Conservation (phyloP, 2,888 invertebrate species). For the Apantesis nais region DNA sequence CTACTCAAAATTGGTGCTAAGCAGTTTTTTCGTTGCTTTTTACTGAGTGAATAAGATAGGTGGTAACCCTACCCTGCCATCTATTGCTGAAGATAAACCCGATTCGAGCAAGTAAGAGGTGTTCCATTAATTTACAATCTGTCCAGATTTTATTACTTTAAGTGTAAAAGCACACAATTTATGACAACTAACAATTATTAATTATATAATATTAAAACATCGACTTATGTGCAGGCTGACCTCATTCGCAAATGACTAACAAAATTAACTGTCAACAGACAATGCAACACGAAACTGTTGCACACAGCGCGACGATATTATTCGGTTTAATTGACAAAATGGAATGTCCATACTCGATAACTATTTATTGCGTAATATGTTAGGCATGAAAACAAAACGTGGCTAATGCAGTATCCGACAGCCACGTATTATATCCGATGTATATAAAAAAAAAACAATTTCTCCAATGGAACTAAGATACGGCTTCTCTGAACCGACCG, state of each 20-base stretch:
- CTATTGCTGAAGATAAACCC: neutral
- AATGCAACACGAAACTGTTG: slow-evolving; percentile 44
- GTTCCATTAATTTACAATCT: neutral
- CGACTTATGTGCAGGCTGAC: slow-evolving; percentile 52
- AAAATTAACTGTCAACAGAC: slow-evolving; percentile 48
- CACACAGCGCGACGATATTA: slow-evolving; percentile 43
- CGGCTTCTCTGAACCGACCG: neutral
- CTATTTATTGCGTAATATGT: slow-evolving; percentile 16
- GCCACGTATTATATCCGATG: neutral
- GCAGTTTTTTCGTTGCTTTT: neutral
- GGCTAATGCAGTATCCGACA: neutral
- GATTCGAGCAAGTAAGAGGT: neutral
- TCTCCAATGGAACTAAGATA: too few relatives aligned
- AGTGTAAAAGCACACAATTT: slow-evolving; percentile 1
- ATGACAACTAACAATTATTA: slow-evolving; percentile 25
- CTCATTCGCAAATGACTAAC: slow-evolving; percentile 53
- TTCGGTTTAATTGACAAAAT: slow-evolving; percentile 39
- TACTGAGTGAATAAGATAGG: neutral
- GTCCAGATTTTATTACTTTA: neutral
- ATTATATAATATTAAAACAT: slow-evolving; percentile 49
- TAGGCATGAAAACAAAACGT: neutral
- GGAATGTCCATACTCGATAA: slow-evolving; percentile 40
- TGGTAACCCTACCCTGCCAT: too few relatives aligned
- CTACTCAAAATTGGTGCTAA: too few relatives aligned
- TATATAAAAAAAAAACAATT: neutral